Percentiles rank a stretch among this genome's conserved stretches.
phyloP scores from a whole-genome alignment of 1,140 invertebrate species.

The Penaeus chinensis region DNA sequence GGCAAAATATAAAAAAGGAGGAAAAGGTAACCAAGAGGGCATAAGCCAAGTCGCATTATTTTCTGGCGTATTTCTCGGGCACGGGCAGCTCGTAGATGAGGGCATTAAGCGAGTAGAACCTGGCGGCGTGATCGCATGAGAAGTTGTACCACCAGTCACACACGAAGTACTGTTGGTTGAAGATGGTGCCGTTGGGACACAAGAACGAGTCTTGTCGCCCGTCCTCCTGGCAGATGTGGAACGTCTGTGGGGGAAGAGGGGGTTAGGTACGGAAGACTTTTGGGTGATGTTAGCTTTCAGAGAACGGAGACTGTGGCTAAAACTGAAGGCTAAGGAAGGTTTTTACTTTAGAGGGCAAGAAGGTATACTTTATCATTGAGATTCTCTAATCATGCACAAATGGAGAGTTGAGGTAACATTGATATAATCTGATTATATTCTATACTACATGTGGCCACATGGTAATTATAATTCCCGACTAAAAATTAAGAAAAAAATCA shows the following conservation, averaged over 20 bases:
- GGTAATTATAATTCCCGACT: neutral
- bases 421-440: neutral
- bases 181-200: conserved; percentile 73
- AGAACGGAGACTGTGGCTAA: neutral
- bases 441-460: neutral
- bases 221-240: conserved; percentile 69
- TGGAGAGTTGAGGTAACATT: neutral
- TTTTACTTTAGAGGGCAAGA: too few relatives aligned
- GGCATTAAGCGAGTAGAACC: conserved; percentile 68
- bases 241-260: conserved; percentile 65
- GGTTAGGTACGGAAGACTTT: neutral
- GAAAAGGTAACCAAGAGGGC: too few relatives aligned
- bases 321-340: neutral
- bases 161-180: conserved; percentile 73
- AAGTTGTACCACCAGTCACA: conserved; percentile 75
- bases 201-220: conserved; percentile 70
- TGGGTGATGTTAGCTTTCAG: neutral
- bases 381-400: too few relatives aligned
- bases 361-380: too few relatives aligned
- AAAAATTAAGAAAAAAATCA: too few relatives aligned
- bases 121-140: conserved; percentile 69
- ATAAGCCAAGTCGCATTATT: neutral
- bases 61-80: conserved; percentile 18
- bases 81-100: conserved; percentile 63
- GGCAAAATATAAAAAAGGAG: too few relatives aligned